Base-by-base conservation (phyloP, 2,113 vertebrate genomes). In the Platanista minor region DNA sequence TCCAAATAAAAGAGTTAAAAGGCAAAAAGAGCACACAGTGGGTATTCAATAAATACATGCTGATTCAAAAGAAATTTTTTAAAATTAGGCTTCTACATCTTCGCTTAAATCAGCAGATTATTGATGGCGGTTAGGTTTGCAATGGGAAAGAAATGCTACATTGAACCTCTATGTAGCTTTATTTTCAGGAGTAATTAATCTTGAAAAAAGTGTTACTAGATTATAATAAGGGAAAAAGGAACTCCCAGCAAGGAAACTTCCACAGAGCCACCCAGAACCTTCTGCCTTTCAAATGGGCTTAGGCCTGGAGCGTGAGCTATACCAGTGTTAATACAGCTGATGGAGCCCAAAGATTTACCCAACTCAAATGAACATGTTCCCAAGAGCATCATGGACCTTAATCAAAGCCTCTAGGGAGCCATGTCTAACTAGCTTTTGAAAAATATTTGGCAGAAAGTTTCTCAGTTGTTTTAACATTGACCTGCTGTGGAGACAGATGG, bases 401-500 rank as follows among this genome's bases (percentile, higher is more conserved):
- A 7, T 72, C 59, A 91, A 69, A 67, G 94, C 57, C 72, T 66
- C 74, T 84, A 91, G 83, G 21, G 57, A 49, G 0, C 87, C 20
- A 0, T 62, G 82, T 96, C 94, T 97, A 82, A 95, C 91, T 98
- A 97, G 59, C 85, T 97, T 98, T 81, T 92, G 90, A 97, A 92
- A 98, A 98, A 93, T 96, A 96, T 97, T 97, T 97, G 97, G 91
- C 84, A 41, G 64, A 75, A 89, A 87, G 86, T 92, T 98, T 78
- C 18, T 78, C 21, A 75, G 95, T 97, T 96, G 78, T 98, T 94
- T 95, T 96, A 92, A 88, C 57, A 90, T 74, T 97, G 95, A 91
- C 96, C 87, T 96, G 39, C 72, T 96, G 82, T 95, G 67, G 92
- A 88, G 71, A 75, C 3, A 11, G 75, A 74, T 95, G 91, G 95